Evolutionary conservation across 2,888 invertebrate genomes (phyloP).

Genomic region (Enchytraeus crypticus): DNA sequence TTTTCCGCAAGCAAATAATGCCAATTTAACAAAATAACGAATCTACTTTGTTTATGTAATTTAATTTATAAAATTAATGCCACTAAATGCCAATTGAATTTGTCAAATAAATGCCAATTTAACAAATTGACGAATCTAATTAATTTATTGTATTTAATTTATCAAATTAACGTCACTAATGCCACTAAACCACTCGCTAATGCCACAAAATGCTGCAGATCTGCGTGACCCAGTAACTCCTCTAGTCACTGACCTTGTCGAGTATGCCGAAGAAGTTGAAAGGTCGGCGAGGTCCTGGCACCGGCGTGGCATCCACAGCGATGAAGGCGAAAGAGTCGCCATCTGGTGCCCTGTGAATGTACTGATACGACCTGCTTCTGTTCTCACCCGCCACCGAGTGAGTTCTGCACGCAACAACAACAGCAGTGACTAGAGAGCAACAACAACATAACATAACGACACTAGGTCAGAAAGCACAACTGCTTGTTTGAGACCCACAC

Average conservation of each 20-base stretch:
- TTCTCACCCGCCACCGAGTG: constrained; percentile 65
- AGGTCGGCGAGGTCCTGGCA: constrained; percentile 75
- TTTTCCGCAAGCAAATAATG: background rate
- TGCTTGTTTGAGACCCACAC: no score
- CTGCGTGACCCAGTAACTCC: background rate
- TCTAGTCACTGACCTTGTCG: constrained; percentile 33
- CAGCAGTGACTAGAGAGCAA: background rate
- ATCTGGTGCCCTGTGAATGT: constrained; percentile 54
- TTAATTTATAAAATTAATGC: no score
- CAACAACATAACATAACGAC: no score
- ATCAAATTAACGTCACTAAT: no score
- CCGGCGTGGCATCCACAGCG: constrained; percentile 75
- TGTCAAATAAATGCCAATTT: no score
- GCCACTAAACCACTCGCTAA: no score
- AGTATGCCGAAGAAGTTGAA: constrained; percentile 76
- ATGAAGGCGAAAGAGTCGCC: constrained; percentile 68
- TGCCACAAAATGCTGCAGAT: background rate
- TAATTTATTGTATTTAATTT: no score
- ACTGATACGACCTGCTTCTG: constrained; percentile 71
- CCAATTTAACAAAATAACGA: background rate
- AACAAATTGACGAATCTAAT: no score
- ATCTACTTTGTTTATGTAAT: no score
- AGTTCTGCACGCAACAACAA: constrained; percentile 56
- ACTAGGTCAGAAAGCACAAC: no score
- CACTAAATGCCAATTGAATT: no score